Evolutionary conservation across 2,113 vertebrate species (phyloP).

Genomic region (Damaliscus lunatus): DNA sequence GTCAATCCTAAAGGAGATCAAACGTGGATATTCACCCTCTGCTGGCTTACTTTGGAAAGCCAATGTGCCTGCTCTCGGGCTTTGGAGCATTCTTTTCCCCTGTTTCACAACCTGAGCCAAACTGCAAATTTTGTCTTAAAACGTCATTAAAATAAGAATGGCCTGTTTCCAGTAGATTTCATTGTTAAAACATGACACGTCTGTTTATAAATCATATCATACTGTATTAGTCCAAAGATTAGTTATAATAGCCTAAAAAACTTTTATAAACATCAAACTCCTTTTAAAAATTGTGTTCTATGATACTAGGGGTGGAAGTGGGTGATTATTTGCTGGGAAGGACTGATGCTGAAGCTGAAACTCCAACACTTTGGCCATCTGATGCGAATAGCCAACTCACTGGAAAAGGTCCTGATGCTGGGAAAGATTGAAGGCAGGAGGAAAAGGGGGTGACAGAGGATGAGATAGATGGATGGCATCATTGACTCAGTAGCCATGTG

Average conservation of each 20-base stretch:
- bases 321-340: background rate
- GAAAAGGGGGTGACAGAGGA: background rate
- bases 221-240: constrained; percentile 25
- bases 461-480: background rate
- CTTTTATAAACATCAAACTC: constrained; percentile 47
- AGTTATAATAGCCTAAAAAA: background rate
- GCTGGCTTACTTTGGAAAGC: background rate
- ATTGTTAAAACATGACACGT: constrained; percentile 11
- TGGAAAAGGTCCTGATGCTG: background rate
- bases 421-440: background rate
- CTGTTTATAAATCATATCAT: constrained; percentile 41
- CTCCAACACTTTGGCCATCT: background rate
- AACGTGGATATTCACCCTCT: constrained; percentile 43
- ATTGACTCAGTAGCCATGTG: background rate
- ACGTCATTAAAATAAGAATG: constrained; percentile 38
- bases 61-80: background rate
- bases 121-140: constrained; percentile 5
- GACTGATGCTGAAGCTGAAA: background rate
- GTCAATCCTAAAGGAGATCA: background rate
- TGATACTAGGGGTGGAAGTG: background rate
- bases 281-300: constrained; percentile 21
- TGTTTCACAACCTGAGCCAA: background rate
- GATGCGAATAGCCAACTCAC: background rate
- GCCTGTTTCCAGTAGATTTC: constrained; percentile 40
- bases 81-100: background rate